A percentile compares a stretch with the other conserved stretches of the same genome.
Conservation (phyloP, 2,888 invertebrate species). For the Caprella mutica region DNA sequence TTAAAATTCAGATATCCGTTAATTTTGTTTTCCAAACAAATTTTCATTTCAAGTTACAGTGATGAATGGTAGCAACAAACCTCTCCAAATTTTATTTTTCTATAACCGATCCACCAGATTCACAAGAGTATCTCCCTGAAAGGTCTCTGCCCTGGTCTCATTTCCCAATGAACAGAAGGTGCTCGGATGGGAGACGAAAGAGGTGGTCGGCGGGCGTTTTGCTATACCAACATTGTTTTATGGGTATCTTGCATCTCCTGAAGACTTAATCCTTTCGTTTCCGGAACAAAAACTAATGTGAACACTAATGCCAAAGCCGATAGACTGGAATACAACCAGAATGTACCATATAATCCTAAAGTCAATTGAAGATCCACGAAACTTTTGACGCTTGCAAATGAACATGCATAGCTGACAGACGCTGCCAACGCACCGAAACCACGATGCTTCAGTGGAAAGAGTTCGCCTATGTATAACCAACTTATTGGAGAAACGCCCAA, state of each 20-base stretch:
- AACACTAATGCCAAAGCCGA: constrained; percentile 71
- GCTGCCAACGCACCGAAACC: constrained; percentile 80
- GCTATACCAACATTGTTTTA: constrained; percentile 33
- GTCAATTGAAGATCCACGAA: constrained; percentile 68
- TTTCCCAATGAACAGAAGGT: constrained; percentile 34
- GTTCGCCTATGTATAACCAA: constrained; percentile 68
- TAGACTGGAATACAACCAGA: constrained; percentile 75
- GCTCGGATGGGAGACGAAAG: constrained; percentile 31
- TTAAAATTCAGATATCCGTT: no score
- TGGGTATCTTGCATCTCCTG: constrained; percentile 61
- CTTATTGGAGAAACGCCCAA: constrained; percentile 78
- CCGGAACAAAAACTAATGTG: constrained; percentile 73
- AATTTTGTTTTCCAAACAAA: no score
- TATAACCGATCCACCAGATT: constrained; percentile 17
- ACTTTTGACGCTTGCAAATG: constrained; percentile 73
- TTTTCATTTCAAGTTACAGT: no score
- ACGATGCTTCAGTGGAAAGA: constrained; percentile 60
- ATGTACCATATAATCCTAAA: constrained; percentile 67
- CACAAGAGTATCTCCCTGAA: constrained; percentile 33
- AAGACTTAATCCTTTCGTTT: constrained; percentile 78
- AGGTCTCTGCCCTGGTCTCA: constrained; percentile 32
- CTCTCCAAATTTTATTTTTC: constrained; percentile 14
- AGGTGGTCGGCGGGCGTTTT: constrained; percentile 24
- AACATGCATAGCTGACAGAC: constrained; percentile 73
- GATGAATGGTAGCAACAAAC: no score